A percentile compares a stretch with the other conserved stretches of the same genome.
Conservation (phyloP, 2,113 vertebrate genomes). For the Oncorhynchus keta region DNA sequence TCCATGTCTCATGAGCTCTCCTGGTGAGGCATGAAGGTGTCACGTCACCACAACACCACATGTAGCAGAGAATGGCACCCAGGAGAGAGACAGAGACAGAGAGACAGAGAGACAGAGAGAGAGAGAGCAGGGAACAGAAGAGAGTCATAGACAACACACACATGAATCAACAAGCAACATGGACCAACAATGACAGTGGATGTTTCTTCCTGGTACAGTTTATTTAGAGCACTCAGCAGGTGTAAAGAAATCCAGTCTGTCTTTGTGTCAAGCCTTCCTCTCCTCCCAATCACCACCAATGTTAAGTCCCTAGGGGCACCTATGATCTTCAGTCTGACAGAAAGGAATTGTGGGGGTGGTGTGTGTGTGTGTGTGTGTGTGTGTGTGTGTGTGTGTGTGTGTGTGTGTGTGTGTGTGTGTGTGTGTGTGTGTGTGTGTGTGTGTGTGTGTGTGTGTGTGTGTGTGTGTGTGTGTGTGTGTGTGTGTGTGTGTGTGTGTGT, state of each 20-base stretch:
- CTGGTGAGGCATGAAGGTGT: too few relatives aligned
- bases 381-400: too few relatives aligned
- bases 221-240: background rate
- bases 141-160: background rate
- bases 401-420: too few relatives aligned
- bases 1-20: too few relatives aligned
- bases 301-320: background rate
- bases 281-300: background rate
- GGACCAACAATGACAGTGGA: too few relatives aligned
- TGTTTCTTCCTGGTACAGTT: too few relatives aligned
- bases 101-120: background rate
- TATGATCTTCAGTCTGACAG: background rate
- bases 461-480: too few relatives aligned
- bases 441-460: too few relatives aligned
- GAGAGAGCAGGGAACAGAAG: background rate
- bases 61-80: too few relatives aligned
- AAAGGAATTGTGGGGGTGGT: background rate
- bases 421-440: too few relatives aligned
- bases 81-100: background rate
- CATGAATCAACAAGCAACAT: background rate
- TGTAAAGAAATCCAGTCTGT: background rate
- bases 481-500: too few relatives aligned
- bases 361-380: constrained; percentile 14
- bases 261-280: background rate
- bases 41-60: too few relatives aligned